Evolutionary conservation across 2,888 invertebrate genomes (phyloP).

Genomic region (Pediacus dermestoides): DNA sequence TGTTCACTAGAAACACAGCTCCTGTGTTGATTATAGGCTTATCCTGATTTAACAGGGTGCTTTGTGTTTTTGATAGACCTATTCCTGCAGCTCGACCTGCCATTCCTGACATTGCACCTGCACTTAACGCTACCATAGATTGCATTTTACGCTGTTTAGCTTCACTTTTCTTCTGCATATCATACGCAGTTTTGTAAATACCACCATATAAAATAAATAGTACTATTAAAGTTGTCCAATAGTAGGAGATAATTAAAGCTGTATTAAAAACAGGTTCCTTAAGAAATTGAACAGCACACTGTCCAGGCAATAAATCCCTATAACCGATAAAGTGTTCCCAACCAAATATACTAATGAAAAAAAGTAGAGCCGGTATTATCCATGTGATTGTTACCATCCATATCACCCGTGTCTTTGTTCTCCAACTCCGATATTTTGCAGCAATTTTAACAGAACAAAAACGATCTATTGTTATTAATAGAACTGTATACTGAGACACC

Average conservation of each 20-base stretch:
- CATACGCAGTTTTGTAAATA: slow-evolving; percentile 95
- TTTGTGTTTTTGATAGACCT: slow-evolving; percentile 73
- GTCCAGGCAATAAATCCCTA: slow-evolving; percentile 79
- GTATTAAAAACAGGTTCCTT: slow-evolving; percentile 97
- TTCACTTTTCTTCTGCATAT: slow-evolving; percentile 96
- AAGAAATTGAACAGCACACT: slow-evolving; percentile 95
- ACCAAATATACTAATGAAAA: slow-evolving; percentile 97
- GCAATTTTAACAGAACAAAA: slow-evolving; percentile 99
- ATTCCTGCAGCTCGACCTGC: slow-evolving; percentile 84
- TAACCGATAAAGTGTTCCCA: slow-evolving; percentile 98
- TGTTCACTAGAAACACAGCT: slow-evolving; percentile 21
- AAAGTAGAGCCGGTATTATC: slow-evolving; percentile 93
- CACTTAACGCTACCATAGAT: slow-evolving; percentile 87
- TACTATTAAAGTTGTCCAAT: slow-evolving; percentile 95
- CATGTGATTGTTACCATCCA: slow-evolving; percentile 96
- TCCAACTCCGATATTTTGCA: slow-evolving; percentile 94
- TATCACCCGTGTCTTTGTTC: slow-evolving; percentile 88
- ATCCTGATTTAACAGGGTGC: slow-evolving; percentile 67
- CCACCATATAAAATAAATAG: slow-evolving; percentile 94
- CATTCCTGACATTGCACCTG: slow-evolving; percentile 88
- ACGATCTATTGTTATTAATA: slow-evolving; percentile 96
- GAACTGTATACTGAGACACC: slow-evolving; percentile 97
- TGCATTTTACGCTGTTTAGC: slow-evolving; percentile 95
- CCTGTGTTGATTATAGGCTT: slow-evolving; percentile 55
- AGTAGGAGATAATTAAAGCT: slow-evolving; percentile 92